These are phyloP conservation scores for Anneissia japonica DNA, from an alignment of 35 echinoderm and acorn worm genomes.

Conservation along the genomic window DNA sequence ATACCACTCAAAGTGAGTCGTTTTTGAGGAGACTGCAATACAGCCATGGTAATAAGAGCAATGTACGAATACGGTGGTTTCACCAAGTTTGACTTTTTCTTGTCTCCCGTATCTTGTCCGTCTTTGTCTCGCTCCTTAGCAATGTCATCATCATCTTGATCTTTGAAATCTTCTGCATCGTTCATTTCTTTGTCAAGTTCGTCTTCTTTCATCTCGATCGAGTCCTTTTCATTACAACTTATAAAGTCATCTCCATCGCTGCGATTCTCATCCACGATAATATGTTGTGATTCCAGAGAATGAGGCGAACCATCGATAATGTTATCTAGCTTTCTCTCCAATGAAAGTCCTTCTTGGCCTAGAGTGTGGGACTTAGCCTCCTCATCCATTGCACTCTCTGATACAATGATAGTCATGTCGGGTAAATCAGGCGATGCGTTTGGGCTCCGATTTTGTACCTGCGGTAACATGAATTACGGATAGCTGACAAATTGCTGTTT, in stretches of 20 bases:
- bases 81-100: conserved; percentile 57
- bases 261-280: not conserved
- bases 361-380: not conserved
- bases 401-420: not conserved
- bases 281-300: not conserved
- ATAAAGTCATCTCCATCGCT: not conserved
- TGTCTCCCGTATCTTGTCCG: conserved; percentile 35
- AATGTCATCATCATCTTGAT: not conserved
- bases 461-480: not conserved
- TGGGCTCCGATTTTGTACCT: not conserved
- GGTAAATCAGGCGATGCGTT: not conserved
- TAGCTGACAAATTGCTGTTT: not conserved
- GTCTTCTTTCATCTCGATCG: not conserved
- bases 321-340: not conserved
- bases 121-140: conserved; percentile 9
- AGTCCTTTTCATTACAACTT: not conserved
- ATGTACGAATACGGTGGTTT: conserved; percentile 99
- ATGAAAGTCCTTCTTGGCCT: not conserved
- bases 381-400: not conserved
- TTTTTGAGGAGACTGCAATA: conserved; percentile 96
- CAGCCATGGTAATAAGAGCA: conserved; percentile 93
- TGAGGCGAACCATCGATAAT: not conserved
- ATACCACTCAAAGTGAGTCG: conserved; percentile 94
- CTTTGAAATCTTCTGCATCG: not conserved
- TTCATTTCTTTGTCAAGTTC: not conserved